phyloP scores from a whole-genome alignment of 2,797 vertebrate species.

The Diglossa cyanea region DNA sequence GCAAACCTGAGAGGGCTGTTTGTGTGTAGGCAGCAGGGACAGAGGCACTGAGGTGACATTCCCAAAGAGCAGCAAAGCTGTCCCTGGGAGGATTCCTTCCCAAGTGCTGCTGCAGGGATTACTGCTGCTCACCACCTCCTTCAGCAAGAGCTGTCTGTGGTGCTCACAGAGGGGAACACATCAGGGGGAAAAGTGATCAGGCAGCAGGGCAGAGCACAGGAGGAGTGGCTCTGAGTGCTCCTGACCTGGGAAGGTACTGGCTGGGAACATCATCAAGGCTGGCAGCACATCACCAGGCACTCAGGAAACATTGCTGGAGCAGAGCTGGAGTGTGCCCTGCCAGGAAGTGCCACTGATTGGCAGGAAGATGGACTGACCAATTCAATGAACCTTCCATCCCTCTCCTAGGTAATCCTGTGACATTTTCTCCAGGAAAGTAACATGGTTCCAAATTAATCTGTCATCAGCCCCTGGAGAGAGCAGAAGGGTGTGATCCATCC shows the following conservation, averaged over 20 bases:
- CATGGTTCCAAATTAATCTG: not conserved
- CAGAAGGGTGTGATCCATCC: not conserved
- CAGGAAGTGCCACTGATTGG: not conserved
- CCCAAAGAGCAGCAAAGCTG: not conserved
- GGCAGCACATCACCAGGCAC: not conserved
- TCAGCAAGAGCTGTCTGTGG: not conserved
- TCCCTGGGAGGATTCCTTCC: not conserved
- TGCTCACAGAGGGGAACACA: not conserved
- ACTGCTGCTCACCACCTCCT: not conserved
- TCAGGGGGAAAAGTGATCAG: rapidly evolving
- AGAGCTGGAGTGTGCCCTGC: not conserved
- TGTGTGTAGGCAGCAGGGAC: not conserved
- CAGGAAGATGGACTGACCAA: not conserved
- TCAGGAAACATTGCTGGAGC: not conserved
- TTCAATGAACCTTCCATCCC: slow-evolving; percentile 2
- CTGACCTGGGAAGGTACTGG: not conserved
- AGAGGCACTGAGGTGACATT: not conserved
- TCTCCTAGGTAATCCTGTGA: not conserved
- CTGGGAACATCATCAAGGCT: not conserved
- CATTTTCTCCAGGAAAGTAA: slow-evolving; percentile 28
- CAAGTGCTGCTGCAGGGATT: not conserved
- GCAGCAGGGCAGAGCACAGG: not conserved
- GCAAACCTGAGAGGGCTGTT: not conserved
- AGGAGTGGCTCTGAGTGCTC: not conserved
- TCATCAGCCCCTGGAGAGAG: not conserved